Base-by-base conservation (phyloP, 1,140 invertebrate species). In the Leptestheria dahalacensis region DNA sequence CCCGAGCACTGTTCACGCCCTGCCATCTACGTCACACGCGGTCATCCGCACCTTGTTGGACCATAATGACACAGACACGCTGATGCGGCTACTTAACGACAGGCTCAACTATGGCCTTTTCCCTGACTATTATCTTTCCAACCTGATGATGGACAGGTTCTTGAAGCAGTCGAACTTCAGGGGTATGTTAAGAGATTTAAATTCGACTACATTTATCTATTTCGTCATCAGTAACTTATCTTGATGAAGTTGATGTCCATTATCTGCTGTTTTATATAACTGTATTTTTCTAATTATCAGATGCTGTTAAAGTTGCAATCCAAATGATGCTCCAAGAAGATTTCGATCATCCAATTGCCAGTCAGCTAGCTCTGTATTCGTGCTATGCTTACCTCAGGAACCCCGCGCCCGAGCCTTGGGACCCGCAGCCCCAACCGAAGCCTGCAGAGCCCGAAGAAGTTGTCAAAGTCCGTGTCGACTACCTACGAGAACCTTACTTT, bases 241-340 rank as follows among this genome's bases (percentile, higher is more conserved):
- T n/a, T n/a, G n/a, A n/a, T n/a, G n/a, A n/a, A n/a, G n/a, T n/a
- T n/a, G n/a, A n/a, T n/a, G n/a, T n/a, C n/a, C n/a, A n/a, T n/a
- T n/a, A n/a, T n/a, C n/a, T n/a, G n/a, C n/a, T n/a, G n/a, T n/a
- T n/a, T n/a, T n/a, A n/a, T n/a, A n/a, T n/a, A n/a, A n/a, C n/a
- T 41, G 25, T 26, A 41, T 15, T 58, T 18, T 61, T 24, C 26
- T 57, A 61, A 51, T 2, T 65, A 50, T 61, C 56, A 65, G 79
- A 80, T 62, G 91, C 91, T 10, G 82, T 86, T 0, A 81, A 80
- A 69, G 73, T 92, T 20, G 86, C 88, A 9, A 76, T 77, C 63
- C 72, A 88, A 55, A 73, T 90, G 54, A 91, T 93, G 84, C 70
- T 93, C 25, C 91, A 97, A 73, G 93, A 97, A 75, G 88, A 93